These are phyloP conservation scores for Phengaris alcon DNA, from an alignment of 2,888 invertebrate genomes.

Conservation along the genomic window DNA sequence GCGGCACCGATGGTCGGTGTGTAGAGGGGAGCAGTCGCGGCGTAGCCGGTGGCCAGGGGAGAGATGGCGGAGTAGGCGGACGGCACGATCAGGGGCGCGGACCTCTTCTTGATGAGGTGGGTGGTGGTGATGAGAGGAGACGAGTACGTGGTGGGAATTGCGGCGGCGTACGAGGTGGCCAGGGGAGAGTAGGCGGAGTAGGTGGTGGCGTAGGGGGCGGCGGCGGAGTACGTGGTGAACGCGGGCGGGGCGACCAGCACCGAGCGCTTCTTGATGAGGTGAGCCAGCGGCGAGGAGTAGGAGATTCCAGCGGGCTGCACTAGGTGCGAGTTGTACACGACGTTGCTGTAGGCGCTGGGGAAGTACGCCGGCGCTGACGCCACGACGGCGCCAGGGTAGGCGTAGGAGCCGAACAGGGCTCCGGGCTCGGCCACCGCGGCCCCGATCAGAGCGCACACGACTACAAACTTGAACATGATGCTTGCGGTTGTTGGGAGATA, in stretches of 20 bases:
- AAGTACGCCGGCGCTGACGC: conserved; percentile 54
- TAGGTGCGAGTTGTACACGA: conserved; percentile 60
- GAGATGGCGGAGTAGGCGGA: conserved; percentile 30
- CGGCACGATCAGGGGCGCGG: conserved; percentile 44
- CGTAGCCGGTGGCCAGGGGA: background rate
- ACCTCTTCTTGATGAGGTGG: conserved; percentile 58
- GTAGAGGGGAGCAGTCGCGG: background rate
- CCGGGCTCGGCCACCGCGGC: conserved; percentile 65
- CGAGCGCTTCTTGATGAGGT: conserved; percentile 55
- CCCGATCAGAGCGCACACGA: conserved; percentile 80
- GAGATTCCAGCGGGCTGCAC: conserved; percentile 56
- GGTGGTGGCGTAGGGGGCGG: conserved; percentile 51
- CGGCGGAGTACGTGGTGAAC: conserved; percentile 20
- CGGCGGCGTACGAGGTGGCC: conserved; percentile 40
- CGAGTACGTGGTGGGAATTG: conserved; percentile 37
- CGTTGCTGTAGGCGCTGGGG: conserved; percentile 56
- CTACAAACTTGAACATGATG: conserved; percentile 75
- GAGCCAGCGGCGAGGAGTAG: conserved; percentile 51
- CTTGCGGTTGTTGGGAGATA: conserved; percentile 57
- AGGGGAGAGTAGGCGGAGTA: conserved; percentile 44
- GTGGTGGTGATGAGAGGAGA: conserved; percentile 36
- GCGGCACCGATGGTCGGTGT: background rate
- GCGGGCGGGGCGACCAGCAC: conserved; percentile 38
- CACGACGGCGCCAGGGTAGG: conserved; percentile 47
- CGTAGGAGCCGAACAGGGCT: conserved; percentile 31